These are phyloP conservation scores for Leistus spinibarbis DNA, from an alignment of 2,888 invertebrate species.

Conservation along the genomic window DNA sequence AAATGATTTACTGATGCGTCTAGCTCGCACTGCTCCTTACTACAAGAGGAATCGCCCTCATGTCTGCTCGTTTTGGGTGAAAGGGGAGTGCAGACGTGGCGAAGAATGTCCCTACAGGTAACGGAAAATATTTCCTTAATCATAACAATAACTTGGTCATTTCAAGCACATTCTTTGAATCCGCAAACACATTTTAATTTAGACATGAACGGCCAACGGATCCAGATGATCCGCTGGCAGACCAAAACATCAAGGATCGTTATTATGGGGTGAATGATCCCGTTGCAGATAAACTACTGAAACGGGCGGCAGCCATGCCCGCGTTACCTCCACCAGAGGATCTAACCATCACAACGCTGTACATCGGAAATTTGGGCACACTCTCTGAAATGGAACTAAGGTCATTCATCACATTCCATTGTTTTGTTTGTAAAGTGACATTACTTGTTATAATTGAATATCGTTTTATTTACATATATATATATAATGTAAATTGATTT, in stretches of 20 bases:
- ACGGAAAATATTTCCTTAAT: background rate
- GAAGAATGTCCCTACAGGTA: slow-evolving; percentile 90
- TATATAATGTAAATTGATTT: slow-evolving; percentile 13
- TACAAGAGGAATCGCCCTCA: slow-evolving; percentile 95
- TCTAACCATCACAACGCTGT: slow-evolving; percentile 92
- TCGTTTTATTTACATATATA: background rate
- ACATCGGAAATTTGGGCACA: slow-evolving; percentile 94
- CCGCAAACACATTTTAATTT: slow-evolving; percentile 1
- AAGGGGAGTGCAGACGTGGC: slow-evolving; percentile 93
- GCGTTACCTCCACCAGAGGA: slow-evolving; percentile 96
- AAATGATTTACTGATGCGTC: slow-evolving; percentile 81
- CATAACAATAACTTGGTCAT: background rate
- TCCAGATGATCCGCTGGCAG: slow-evolving; percentile 94
- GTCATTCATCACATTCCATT: no score
- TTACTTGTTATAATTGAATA: background rate
- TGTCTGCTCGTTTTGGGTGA: slow-evolving; percentile 98
- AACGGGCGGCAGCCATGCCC: slow-evolving; percentile 91
- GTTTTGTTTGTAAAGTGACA: background rate
- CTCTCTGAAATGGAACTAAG: slow-evolving; percentile 87
- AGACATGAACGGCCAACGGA: slow-evolving; percentile 95
- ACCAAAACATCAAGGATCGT: slow-evolving; percentile 93
- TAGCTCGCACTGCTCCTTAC: slow-evolving; percentile 92
- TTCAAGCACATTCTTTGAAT: background rate
- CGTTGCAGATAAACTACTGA: slow-evolving; percentile 91
- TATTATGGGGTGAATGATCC: slow-evolving; percentile 96